Base-by-base conservation (phyloP, 2,797 vertebrate species). In the Vespertilio murinus region DNA sequence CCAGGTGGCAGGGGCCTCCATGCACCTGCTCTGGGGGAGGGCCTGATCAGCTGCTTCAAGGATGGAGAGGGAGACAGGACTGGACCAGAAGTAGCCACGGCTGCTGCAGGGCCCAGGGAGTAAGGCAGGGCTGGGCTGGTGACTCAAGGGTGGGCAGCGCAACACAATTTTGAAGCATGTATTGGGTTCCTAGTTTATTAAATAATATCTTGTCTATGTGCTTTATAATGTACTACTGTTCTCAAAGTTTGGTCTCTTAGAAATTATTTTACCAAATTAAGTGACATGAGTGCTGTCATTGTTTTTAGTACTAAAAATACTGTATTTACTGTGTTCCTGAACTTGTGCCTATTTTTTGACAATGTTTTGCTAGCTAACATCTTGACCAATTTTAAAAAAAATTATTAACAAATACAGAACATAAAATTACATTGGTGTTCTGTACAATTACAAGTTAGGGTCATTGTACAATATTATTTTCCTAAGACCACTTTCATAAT, bases 261-360 rank as follows among this genome's bases (percentile, higher is more conserved):
- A 69, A 88, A n/a, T 84, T 90, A 56, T 77, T 79, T 74, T 56
- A 83, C 78, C 42, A 85, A 90, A n/a, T 35, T 33, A 12, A 77
- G 38, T 78, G 33, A 30, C n/a, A 9, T 42, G 6, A 64, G 35
- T 52, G 17, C 18, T 71, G 8, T 74, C 20, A 38, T n/a, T 69
- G 25, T 12, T 67, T 75, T n/a, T 22, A 84, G 42, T 52, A 42
- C 61, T 70, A 91, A 67, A 80, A 94, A 79, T 71, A 54, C 65
- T 96, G 13, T 85, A 42, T 93, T 97, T 94, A 82, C 88, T 97
- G 90, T 79, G 81, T 95, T 94, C n/a, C 74, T 90, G 16, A 59
- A 56, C 42, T 82, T 23, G 61, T n/a, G 83, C 90, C 94, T 97
- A 0, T 95, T 97, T 96, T 97, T 83, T 54, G 13, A 94, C 56